phyloP scores from a whole-genome alignment of 2,797 vertebrate genomes.

The Steatocranus sp. region DNA sequence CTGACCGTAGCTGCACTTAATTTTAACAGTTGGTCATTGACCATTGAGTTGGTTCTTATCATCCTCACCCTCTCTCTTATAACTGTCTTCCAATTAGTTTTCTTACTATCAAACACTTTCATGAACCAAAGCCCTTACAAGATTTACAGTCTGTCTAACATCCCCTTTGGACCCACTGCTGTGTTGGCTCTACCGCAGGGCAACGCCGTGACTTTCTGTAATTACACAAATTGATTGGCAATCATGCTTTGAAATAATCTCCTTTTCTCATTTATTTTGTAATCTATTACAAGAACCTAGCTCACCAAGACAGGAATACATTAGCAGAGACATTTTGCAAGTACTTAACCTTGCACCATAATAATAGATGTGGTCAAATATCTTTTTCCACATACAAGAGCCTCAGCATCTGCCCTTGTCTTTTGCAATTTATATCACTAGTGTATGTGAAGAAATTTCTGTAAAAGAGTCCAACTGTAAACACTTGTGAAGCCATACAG shows the following conservation, averaged over 20 bases:
- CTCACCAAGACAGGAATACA: constrained; percentile 19
- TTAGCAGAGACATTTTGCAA: constrained; percentile 13
- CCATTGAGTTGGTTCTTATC: neutral
- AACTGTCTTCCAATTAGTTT: neutral
- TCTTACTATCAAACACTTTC: neutral
- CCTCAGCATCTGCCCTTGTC: neutral
- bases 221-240: constrained; percentile 36
- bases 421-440: neutral
- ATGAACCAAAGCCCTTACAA: neutral
- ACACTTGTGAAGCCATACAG: neutral
- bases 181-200: neutral
- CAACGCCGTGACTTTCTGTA: neutral
- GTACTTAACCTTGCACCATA: constrained; percentile 23
- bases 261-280: constrained; percentile 32
- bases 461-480: neutral
- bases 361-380: neutral
- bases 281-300: constrained; percentile 24
- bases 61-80: neutral
- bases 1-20: neutral
- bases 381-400: constrained; percentile 1
- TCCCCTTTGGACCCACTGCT: neutral
- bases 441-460: neutral
- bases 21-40: neutral
- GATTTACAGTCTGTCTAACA: constrained; percentile 9
- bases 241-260: constrained; percentile 36